Conservation (phyloP, 2,797 vertebrate genomes). For the Gorsachius magnificus region DNA sequence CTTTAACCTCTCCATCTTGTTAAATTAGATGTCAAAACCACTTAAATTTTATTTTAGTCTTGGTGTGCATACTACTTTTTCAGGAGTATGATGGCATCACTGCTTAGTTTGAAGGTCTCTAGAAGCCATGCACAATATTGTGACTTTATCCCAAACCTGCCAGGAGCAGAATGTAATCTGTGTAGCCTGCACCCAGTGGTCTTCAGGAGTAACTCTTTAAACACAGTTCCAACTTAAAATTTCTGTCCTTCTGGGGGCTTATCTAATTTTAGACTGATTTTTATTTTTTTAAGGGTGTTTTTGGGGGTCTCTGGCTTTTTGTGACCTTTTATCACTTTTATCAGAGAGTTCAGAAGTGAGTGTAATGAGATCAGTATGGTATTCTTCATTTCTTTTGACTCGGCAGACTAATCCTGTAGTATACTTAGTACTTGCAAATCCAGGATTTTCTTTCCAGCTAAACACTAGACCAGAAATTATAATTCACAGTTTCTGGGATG, state of each 20-base stretch:
- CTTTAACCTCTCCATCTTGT: not conserved
- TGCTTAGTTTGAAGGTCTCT: not conserved
- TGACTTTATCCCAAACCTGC: not conserved
- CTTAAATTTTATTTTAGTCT: not conserved
- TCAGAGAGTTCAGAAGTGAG: not conserved
- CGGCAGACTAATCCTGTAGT: not conserved
- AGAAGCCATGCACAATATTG: not conserved
- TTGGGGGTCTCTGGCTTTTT: not conserved
- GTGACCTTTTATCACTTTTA: not conserved
- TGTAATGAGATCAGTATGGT: not conserved
- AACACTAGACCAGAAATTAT: not conserved
- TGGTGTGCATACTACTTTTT: not conserved
- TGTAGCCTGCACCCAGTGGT: not conserved
- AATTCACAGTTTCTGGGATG: not conserved
- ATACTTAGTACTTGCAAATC: constrained; percentile 13
- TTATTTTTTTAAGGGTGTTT: not conserved
- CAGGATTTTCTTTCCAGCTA: not conserved
- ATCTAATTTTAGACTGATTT: not conserved
- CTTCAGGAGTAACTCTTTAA: not conserved
- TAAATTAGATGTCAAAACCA: not conserved
- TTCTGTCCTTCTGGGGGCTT: not conserved
- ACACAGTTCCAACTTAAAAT: not conserved
- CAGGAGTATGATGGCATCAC: not conserved
- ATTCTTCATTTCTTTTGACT: not conserved
- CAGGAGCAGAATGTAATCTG: not conserved